Evolutionary conservation across 2,797 vertebrate genomes (phyloP).

Genomic region (Chlorospingus semifuscus): DNA sequence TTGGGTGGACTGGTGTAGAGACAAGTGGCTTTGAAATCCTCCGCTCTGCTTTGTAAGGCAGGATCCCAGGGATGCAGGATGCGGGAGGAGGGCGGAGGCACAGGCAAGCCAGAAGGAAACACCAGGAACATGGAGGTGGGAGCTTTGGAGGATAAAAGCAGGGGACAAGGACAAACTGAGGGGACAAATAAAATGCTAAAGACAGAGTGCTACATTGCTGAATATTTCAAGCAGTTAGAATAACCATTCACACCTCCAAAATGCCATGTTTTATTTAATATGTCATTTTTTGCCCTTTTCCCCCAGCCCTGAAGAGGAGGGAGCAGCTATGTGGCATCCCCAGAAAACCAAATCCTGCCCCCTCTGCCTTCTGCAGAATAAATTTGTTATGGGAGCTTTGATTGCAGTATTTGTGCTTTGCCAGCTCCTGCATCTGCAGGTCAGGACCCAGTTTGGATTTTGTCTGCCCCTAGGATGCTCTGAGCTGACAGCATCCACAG

Average conservation of each 20-base stretch:
- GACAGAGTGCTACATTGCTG: neutral
- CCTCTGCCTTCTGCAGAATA: neutral
- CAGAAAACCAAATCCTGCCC: neutral
- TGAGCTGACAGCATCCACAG: neutral
- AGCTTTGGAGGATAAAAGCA: neutral
- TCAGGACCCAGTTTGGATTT: fast-evolving
- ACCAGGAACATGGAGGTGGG: fast-evolving
- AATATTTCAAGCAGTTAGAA: neutral
- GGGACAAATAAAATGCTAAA: neutral
- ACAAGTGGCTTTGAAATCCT: neutral
- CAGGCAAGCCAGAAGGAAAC: neutral
- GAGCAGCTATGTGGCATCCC: neutral
- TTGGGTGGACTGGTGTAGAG: neutral
- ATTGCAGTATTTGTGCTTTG: neutral
- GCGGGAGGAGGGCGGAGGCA: neutral
- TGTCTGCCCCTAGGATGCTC: neutral
- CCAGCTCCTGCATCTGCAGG: neutral
- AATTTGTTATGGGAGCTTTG: neutral
- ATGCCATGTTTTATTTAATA: neutral
- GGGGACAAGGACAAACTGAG: neutral
- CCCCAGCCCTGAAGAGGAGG: neutral
- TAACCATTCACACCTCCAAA: neutral
- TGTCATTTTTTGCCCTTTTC: neutral
- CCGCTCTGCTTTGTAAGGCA: neutral
- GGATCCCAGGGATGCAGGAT: neutral